Evolutionary conservation across 2,888 invertebrate genomes (phyloP).

Genomic region (Rhamnusium bicolor): DNA sequence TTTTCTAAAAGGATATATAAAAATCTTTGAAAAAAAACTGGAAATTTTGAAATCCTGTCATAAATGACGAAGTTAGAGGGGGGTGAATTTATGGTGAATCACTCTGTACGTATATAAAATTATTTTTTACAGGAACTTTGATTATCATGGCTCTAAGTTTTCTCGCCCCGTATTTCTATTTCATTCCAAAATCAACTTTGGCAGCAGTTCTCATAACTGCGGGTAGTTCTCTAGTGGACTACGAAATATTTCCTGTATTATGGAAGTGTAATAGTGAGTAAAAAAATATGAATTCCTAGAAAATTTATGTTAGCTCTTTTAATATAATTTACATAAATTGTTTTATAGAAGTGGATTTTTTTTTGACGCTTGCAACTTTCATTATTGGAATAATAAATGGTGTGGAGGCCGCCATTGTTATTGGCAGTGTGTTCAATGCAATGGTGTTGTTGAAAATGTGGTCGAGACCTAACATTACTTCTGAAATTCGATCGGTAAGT

Average conservation of each 20-base stretch:
- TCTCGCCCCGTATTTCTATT: constrained; percentile 90
- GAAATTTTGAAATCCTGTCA: no score
- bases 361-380: constrained; percentile 80
- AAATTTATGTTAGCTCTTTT: no score
- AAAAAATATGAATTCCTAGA: no score
- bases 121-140: constrained; percentile 77
- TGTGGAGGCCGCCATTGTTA: constrained; percentile 86
- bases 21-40: no score
- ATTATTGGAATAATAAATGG: constrained; percentile 79
- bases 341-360: constrained; percentile 66
- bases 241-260: constrained; percentile 71
- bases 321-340: constrained; percentile 36
- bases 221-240: constrained; percentile 86
- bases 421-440: constrained; percentile 80
- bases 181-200: constrained; percentile 87
- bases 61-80: no score
- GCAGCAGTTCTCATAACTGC: constrained; percentile 93
- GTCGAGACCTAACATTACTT: constrained; percentile 75
- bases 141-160: constrained; percentile 87
- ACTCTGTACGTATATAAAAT: no score
- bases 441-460: constrained; percentile 78
- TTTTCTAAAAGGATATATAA: no score
- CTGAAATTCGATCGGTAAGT: constrained; percentile 58
- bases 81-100: no score
- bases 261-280: constrained; percentile 74